Conservation (phyloP, 2,888 invertebrate genomes). For the Drosophila seclusa region DNA sequence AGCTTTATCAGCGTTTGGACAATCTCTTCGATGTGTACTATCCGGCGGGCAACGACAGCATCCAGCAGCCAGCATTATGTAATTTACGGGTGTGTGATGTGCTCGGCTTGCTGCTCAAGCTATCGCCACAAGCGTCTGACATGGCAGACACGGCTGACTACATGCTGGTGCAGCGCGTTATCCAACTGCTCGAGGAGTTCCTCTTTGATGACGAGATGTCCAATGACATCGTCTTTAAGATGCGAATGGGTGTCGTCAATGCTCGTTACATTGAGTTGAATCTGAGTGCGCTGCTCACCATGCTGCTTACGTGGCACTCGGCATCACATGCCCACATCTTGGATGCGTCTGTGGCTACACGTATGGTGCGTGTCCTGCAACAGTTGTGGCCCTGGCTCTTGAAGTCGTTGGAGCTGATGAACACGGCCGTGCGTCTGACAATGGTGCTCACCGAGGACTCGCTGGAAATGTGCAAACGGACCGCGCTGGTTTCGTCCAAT, state of each 20-base stretch:
- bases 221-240: constrained; percentile 73
- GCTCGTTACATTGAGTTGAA: constrained; percentile 76
- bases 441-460: constrained; percentile 82
- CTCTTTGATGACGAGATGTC: constrained; percentile 70
- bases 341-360: constrained; percentile 63
- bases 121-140: constrained; percentile 65
- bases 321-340: constrained; percentile 66
- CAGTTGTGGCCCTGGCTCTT: constrained; percentile 83
- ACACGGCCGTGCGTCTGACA: constrained; percentile 67
- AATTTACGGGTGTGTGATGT: constrained; percentile 74
- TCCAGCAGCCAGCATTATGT: constrained; percentile 38
- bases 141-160: constrained; percentile 57
- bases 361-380: constrained; percentile 67
- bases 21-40: constrained; percentile 68
- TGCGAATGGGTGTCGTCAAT: constrained; percentile 81
- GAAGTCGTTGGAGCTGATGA: constrained; percentile 75
- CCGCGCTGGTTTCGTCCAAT: constrained; percentile 64
- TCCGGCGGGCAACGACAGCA: constrained; percentile 60
- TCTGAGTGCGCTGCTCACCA: constrained; percentile 70
- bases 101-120: constrained; percentile 76
- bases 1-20: constrained; percentile 39
- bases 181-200: constrained; percentile 71
- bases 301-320: constrained; percentile 81
- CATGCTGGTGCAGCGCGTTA: constrained; percentile 71
- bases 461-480: constrained; percentile 80